Base-by-base conservation (phyloP, 2,797 vertebrate species). In the Nyctalus aviator region DNA sequence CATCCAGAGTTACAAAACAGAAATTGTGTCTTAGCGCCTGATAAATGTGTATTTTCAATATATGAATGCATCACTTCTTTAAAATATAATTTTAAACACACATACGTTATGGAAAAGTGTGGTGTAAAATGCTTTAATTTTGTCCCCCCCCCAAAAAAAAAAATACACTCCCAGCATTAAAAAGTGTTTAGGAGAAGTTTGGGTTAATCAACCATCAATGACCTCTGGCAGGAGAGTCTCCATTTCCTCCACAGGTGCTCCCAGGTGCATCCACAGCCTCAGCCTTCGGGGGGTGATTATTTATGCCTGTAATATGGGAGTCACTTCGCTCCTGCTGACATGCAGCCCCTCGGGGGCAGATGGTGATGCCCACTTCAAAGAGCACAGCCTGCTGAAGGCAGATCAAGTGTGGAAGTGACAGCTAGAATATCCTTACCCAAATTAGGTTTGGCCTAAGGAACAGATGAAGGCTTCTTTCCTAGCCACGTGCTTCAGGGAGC, bases 351-450 rank as follows among this genome's bases (percentile, higher is more conserved):
- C n/a, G 44, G 72, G 86, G 88, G 75, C 92, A 71, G 90, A 77
- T 93, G 88, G 83, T 84, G 92, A 96, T 90, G 94, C 81, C 76
- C 94, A 92, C 69, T 97, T 64, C 59, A 27, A 94, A 93, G 92
- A 93, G 68, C 41, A 32, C 18, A 84, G 82, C 46, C 93, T 79
- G 48, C 83, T 79, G 27, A 91, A 95, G 96, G 90, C 90, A 97
- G 93, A 95, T 97, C 93, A 93, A 73, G 44, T 8, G 1, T 35
- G 46, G 75, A 95, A 81, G 88, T 88, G 94, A 95, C 94, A 93
- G 85, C 64, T 59, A 92, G 92, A 89, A 89, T 68, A 86, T 92
- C 92, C 95, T 97, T 95, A 93, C 85, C 69, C 68, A 96, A 95
- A 96, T 95, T 78, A 84, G 83, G 95, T 94, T 92, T 96, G 94